A percentile compares a stretch with the other conserved stretches of the same genome.
phyloP scores from a whole-genome alignment of 1,140 invertebrate genomes.

The Drosophila orosa region DNA sequence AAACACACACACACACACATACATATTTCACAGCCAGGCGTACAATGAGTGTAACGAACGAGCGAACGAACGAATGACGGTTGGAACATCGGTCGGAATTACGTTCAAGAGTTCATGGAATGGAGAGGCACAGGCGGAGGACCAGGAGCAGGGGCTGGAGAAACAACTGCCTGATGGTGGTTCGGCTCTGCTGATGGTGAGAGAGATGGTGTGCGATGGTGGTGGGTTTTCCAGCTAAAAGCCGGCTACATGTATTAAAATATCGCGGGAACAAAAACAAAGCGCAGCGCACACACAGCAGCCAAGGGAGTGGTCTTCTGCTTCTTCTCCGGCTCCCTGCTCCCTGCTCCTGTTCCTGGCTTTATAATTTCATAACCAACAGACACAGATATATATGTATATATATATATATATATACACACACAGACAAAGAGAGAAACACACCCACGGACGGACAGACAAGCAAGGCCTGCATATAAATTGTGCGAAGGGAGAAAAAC shows the following conservation, averaged over 20 bases:
- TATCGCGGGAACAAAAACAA: conserved; percentile 61
- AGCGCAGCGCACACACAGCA: conserved; percentile 42
- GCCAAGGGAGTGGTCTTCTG: conserved; percentile 56
- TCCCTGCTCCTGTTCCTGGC: conserved; percentile 36
- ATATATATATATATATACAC: conserved; percentile 28
- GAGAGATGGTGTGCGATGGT: conserved; percentile 34
- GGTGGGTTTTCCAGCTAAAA: conserved; percentile 62
- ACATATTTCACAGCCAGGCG: conserved; percentile 24
- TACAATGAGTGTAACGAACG: conserved; percentile 47
- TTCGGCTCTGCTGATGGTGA: conserved; percentile 21
- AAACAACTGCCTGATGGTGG: conserved; percentile 43
- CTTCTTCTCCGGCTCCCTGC: conserved; percentile 2
- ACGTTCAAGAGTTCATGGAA: conserved; percentile 44
- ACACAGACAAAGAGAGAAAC: conserved; percentile 11
- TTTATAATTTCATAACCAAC: conserved; percentile 73
- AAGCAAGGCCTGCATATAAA: conserved; percentile 51
- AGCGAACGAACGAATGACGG: conserved; percentile 49
- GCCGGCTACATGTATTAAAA: conserved; percentile 64
- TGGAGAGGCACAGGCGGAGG: conserved; percentile 12
- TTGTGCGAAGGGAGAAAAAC: conserved; percentile 54
- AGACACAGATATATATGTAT: conserved; percentile 40
- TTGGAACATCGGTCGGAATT: conserved; percentile 55
- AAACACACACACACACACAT: conserved; percentile 33
- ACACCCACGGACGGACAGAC: conserved; percentile 25
- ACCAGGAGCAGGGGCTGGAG: conserved; percentile 7